Evolutionary conservation across 2,797 vertebrate genomes (phyloP), one percentile per base, ranked within the genome.

Genomic region (Halcyon smyrnensis): DNA sequence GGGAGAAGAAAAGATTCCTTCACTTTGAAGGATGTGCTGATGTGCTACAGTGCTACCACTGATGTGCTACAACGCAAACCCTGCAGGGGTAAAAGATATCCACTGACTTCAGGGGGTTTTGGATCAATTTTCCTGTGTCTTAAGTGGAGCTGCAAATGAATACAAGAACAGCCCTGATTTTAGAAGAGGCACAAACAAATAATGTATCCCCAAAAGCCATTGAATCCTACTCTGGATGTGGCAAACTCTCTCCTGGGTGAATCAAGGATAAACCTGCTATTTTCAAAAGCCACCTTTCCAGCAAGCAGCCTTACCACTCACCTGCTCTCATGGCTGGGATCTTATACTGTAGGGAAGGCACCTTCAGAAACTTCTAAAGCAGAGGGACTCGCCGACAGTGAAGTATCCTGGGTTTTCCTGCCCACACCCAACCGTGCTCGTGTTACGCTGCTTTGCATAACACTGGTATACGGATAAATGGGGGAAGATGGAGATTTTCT

Each of bases 361-460:
- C 37, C 45, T 80, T 48, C 28, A 59, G 56, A 18, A 59, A 39
- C 21, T 51, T 37, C 56, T 24, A 4, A 28, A 51, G 20, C 62
- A 30, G 28, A 82, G 63, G 69, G 59, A 43, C 50, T 86, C 48
- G 32, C 54, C 43, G 5, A 5, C n/a, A 25, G 21, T 11, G 64
- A 53, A 87, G 75, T 39, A 78, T 68, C 73, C 76, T 14, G 50
- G 18, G 8, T 83, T 75, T 78, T 48, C 69, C 82, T 77, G 57
- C 64, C 71, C 32, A 15, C 64, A 8, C 78, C 43, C 74, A 70
- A 24, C 56, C 27, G 39, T 39, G 57, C 68, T 60, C 62, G 32
- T 48, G 32, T 87, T 68, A 7, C 1, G 1, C 87, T 90, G 87
- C 60, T 96, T 96, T 94, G 95, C 95, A 85, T 77, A 87, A 24